phyloP scores from a whole-genome alignment of 2,113 vertebrate genomes.

The Limnothrissa miodon region DNA sequence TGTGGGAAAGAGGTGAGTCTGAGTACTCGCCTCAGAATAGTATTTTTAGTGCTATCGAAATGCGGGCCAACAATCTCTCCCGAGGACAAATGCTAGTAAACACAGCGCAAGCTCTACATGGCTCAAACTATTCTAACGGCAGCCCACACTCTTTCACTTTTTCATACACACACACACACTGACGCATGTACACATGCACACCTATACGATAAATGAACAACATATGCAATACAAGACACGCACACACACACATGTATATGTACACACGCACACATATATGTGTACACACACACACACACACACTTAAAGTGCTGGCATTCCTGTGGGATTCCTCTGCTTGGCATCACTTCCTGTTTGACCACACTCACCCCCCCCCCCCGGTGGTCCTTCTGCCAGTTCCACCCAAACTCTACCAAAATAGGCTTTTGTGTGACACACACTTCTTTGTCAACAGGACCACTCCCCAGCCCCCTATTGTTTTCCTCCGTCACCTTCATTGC shows the following conservation, averaged over 20 bases:
- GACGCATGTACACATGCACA: too few species aligned
- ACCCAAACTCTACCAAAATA: slow-evolving; percentile 34
- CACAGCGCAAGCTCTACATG: not conserved
- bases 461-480: not conserved
- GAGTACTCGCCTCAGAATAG: not conserved
- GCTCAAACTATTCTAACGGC: not conserved
- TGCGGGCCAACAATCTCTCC: not conserved
- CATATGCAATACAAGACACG: too few species aligned
- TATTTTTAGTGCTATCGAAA: not conserved
- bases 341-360: slow-evolving; percentile 26
- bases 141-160: too few species aligned
- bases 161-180: too few species aligned
- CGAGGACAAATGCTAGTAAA: not conserved
- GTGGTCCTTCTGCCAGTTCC: slow-evolving; percentile 33
- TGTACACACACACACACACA: not conserved
- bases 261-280: not conserved
- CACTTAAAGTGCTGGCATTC: slow-evolving; percentile 25
- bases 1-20: not conserved
- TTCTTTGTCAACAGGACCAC: not conserved
- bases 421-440: slow-evolving; percentile 10
- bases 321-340: slow-evolving; percentile 29
- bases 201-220: too few species aligned
- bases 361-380: not conserved
- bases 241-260: not conserved
- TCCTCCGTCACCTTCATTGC: not conserved